Base-by-base conservation (phyloP, 2,113 vertebrate genomes). In the Pardalotus punctatus region DNA sequence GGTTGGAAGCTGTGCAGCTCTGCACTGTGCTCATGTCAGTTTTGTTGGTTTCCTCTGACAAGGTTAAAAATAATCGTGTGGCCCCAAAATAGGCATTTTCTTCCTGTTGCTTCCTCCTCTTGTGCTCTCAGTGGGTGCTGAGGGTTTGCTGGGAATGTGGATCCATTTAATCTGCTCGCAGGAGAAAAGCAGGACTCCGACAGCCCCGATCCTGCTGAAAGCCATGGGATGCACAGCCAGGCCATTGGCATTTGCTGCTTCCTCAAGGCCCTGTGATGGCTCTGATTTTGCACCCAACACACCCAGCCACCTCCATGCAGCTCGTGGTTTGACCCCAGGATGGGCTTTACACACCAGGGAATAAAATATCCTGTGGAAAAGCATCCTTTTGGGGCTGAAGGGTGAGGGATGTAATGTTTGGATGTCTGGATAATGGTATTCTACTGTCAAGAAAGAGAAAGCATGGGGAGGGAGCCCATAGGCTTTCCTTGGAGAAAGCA, bases 11-110 rank as follows among this genome's bases (percentile, higher is more conserved):
- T 56, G 94, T 90, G 24, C 76, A 71, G 70, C 28, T 72, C 77
- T 33, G 86, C 60, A 56, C 38, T 33, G 51, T 53, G 47, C 86
- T 71, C 60, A 43, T 87, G 95, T 79, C 81, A 76, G 11, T 78
- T 91, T 79, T 36, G 20, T 7, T 90, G 53, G 54, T 62, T 88
- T 81, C 72, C 45, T 94, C 77, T 85, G 93, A 88, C 45, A 65
- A 86, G 35, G 51, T 58, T 76, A 64, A 91, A 94, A 94, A 93
- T 77, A 45, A 76, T 53, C 69, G 57, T 36, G 23, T 36, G 50
- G 25, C 25, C 78, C 69, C n/a, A 19, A 45, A 93, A 88, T 35
- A 23, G 5, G 45, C n/a, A 22, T 96, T 94, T 87, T 31, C 48
- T 62, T 45, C 69, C 92, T 69, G 20, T 54, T 17, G 36, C 14